Evolutionary conservation across 2,888 invertebrate species (phyloP), one percentile per base, ranked within the genome.

Genomic region (Caradrina clavipalpis): DNA sequence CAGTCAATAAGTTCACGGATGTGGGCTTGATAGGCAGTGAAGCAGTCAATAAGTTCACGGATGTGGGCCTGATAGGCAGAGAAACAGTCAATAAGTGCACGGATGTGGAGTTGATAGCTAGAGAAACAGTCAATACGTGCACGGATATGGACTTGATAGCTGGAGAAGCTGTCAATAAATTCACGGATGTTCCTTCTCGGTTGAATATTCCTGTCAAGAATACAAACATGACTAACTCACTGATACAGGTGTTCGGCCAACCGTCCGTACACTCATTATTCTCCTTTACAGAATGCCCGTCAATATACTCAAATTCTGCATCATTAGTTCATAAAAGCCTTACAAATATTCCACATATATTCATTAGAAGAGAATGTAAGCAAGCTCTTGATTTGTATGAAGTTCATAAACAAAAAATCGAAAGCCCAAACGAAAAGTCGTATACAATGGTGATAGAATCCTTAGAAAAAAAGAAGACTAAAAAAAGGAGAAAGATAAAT

Each of bases 161-260:
- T 8, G 89, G 76, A 73, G 83, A 88, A 50, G 83, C 71, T 42
- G 82, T 86, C 0, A 87, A 89, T 56, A 88, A 76, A 22, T 87
- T 86, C 59, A 93, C 92, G 2, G 90, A 92, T 50, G 88, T 88
- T 22, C 89, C 92, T 1, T 92, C 93, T 0, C 80, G 76, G 68
- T 72, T 89, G 56, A 82, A 90, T 39, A 84, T 89, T 0, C 60
- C 86, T 5, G 76, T 74, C 3, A 79, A 86, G 13, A 87, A 80
- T 61, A 88, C 89, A 4, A 87, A 85, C 50, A 75, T 90, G 15
- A 84, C 88, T 5, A 87, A 87, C 67, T 89, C 92, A 0, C 51
- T 90, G 10, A 70, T 88, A 26, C 86, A 76, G 45, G 77, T 89
- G n/a, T 58, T 89, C 60, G 89, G 86, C 35, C 80, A 86, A 60